Percentiles rank a stretch among this genome's conserved stretches.
Conservation (phyloP, 2,113 vertebrate genomes). For the Tor tambroides region DNA sequence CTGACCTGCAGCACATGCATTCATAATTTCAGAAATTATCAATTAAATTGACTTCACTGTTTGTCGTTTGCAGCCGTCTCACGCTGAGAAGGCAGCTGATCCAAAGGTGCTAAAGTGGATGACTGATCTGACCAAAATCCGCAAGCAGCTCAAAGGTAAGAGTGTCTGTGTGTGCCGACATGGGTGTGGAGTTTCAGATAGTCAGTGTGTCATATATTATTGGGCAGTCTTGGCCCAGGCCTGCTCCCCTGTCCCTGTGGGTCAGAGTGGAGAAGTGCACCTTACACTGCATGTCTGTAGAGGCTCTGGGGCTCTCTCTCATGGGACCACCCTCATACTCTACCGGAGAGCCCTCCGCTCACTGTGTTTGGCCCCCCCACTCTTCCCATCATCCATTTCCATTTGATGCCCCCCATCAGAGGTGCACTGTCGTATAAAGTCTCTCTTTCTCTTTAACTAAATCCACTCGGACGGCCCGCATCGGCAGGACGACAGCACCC, state of each 20-base stretch:
- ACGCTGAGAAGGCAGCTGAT: conserved; percentile 94
- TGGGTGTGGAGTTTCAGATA: conserved; percentile 41
- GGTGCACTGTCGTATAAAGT: conserved; percentile 60
- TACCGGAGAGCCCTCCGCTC: conserved; percentile 45
- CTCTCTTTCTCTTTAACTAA: conserved; percentile 71
- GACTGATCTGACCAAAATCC: conserved; percentile 95
- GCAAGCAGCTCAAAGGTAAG: conserved; percentile 96
- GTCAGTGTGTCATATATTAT: conserved; percentile 58
- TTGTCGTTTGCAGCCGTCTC: conserved; percentile 83
- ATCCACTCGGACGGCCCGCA: conserved; percentile 73
- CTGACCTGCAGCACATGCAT: too few relatives aligned
- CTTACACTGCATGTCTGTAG: conserved; percentile 65
- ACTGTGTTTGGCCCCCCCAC: conserved; percentile 67
- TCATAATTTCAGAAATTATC: too few relatives aligned
- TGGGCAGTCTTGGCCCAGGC: conserved; percentile 59
- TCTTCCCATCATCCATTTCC: conserved; percentile 62
- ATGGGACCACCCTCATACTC: conserved; percentile 47
- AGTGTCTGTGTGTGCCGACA: conserved; percentile 27
- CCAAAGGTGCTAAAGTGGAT: conserved; percentile 98
- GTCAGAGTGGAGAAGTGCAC: conserved; percentile 28
- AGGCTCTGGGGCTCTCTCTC: conserved; percentile 51
- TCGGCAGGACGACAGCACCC: conserved; percentile 70
- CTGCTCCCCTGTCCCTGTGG: conserved; percentile 36
- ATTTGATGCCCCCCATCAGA: conserved; percentile 52
- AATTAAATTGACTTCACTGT: not conserved